Evolutionary conservation across 2,888 invertebrate species (phyloP), one percentile per base, ranked within the genome.

Genomic region (Pollenia labialis): DNA sequence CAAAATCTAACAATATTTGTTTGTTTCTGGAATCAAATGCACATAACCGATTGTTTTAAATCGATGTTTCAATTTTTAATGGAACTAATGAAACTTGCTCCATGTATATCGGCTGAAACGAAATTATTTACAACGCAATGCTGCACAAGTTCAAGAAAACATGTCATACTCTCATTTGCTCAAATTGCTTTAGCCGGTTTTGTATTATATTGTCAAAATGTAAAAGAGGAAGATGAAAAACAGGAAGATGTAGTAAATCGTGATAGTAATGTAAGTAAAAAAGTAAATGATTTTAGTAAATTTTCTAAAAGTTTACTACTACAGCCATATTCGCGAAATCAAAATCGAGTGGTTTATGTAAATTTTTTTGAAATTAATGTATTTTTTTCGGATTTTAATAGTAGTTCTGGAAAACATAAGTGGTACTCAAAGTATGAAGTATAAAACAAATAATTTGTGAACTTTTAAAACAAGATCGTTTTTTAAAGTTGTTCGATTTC

Each of bases 71-170:
- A 88, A 48, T 77, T 93, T 42, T 87, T 92, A 14, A 74, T 90
- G 11, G 88, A 89, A n/a, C 85, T 90, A 7, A 88, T 89, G 1
- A 89, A 85, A 3, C 50, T 89, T 16, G 85, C 90, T 0, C 89
- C 88, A 16, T 89, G 89, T 4, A 88, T 93, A 4, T 84, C 68
- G 3, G 1, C 44, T 4, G 88, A 89, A 11, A 90, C 90, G 4
- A 85, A 89, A 1, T 54, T 92, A 10, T 82, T 88, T 16, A 44
- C 56, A 7, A 88, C 85, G 46, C 82, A 48, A 14, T 93, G 92
- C 75, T 92, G 92, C 54, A 89, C 89, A 0, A 91, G 92, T 32
- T 81, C 89, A 1, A 86, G 92, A 1, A 91, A 92, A 18, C 92
- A 92, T 81, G 89, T 90, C n/a, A 90, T 90, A 14, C 84, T 91